These are phyloP conservation scores for Tetragnatha montana DNA, from an alignment of 2,888 invertebrate genomes.

Conservation along the genomic window DNA sequence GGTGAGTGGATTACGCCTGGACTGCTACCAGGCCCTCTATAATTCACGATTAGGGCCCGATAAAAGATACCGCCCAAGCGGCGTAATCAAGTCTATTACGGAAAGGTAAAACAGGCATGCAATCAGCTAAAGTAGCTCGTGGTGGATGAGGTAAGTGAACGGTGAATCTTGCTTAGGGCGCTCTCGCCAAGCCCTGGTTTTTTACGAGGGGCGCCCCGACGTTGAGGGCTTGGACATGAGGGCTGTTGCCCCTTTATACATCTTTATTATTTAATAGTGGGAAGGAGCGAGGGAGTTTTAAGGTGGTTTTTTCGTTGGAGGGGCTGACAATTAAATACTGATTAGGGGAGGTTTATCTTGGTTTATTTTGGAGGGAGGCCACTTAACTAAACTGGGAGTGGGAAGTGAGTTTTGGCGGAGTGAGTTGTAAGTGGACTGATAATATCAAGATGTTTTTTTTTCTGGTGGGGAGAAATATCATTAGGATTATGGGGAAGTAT, in stretches of 20 bases:
- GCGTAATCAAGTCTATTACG: constrained; percentile 67
- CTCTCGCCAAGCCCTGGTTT: background rate
- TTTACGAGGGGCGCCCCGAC: too few species aligned
- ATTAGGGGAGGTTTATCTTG: background rate
- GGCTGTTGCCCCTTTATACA: background rate
- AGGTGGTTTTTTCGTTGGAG: background rate
- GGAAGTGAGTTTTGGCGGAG: background rate
- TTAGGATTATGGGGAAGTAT: too few species aligned
- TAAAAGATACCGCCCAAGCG: constrained; percentile 59
- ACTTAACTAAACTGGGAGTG: background rate
- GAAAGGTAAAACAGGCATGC: constrained; percentile 65
- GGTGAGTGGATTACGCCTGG: constrained; percentile 67
- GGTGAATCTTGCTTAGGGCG: constrained; percentile 60
- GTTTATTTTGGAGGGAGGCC: background rate
- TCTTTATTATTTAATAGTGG: background rate
- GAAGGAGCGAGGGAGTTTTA: background rate
- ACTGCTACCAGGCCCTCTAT: constrained; percentile 59
- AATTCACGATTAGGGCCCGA: constrained; percentile 67
- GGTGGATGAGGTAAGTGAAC: constrained; percentile 18
- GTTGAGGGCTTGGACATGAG: background rate
- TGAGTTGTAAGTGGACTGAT: background rate
- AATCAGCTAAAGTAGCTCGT: constrained; percentile 66
- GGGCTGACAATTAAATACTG: background rate
- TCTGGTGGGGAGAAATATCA: too few species aligned
- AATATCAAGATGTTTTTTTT: background rate